A percentile compares a stretch with the other conserved stretches of the same genome.
phyloP scores from a whole-genome alignment of 2,797 vertebrate species.

The Platalea minor region DNA sequence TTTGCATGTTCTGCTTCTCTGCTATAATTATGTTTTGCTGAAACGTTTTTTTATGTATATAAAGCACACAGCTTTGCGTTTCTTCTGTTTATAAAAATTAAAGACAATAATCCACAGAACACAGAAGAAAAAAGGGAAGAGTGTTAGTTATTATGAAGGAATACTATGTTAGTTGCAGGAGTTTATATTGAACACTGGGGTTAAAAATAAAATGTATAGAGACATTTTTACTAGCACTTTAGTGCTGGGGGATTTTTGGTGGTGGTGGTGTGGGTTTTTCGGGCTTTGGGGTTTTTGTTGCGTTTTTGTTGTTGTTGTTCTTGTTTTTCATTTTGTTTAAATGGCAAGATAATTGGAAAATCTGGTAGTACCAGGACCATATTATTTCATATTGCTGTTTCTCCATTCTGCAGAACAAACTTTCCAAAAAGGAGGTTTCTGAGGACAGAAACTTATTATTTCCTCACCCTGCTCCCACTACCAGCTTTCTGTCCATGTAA shows the following conservation, averaged over 20 bases:
- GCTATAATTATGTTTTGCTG: not conserved
- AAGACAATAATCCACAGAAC: not conserved
- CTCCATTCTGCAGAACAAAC: not conserved
- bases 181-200: not conserved
- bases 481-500: not conserved
- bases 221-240: not conserved
- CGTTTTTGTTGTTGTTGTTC: not conserved
- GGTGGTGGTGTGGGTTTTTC: fast-evolving
- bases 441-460: not conserved
- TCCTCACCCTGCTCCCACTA: not conserved
- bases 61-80: not conserved
- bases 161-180: not conserved
- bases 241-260: fast-evolving
- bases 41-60: not conserved
- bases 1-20: not conserved
- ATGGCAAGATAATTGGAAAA: not conserved
- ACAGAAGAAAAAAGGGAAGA: not conserved
- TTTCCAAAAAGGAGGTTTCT: not conserved
- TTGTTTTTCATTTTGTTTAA: not conserved
- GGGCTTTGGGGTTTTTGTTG: not conserved
- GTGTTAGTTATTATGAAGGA: not conserved
- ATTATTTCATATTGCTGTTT: not conserved
- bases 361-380: not conserved
- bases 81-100: not conserved
- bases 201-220: not conserved